Percentiles rank a stretch among this genome's conserved stretches.
These are phyloP conservation scores for Phyllopteryx taeniolatus DNA, from an alignment of 2,113 vertebrate genomes.

Conservation along the genomic window DNA sequence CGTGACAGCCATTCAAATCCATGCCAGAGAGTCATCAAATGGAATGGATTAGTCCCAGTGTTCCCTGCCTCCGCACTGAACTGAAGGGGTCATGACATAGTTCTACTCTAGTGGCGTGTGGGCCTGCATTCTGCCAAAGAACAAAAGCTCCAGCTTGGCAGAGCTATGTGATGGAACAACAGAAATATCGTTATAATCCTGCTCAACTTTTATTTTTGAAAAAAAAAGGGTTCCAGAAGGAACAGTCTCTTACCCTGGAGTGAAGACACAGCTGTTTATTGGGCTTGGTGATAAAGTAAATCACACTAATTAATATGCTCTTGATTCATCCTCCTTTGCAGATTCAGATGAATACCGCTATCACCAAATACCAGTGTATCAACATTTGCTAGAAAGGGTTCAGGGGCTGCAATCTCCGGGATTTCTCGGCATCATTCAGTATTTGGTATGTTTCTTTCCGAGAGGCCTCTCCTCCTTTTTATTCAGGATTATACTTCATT, in stretches of 20 bases:
- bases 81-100: constrained; percentile 50
- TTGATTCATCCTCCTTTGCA: constrained; percentile 54
- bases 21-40: constrained; percentile 56
- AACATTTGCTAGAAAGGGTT: constrained; percentile 50
- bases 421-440: too few relatives aligned
- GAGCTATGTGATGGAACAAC: constrained; percentile 39
- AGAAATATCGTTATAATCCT: constrained; percentile 47
- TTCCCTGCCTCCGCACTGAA: constrained; percentile 46
- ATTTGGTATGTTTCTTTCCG: too few relatives aligned
- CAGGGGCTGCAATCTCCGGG: too few relatives aligned
- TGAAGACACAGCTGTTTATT: constrained; percentile 55
- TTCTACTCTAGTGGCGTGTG: constrained; percentile 46
- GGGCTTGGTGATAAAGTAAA: constrained; percentile 27
- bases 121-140: constrained; percentile 47
- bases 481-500: constrained; percentile 13
- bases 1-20: constrained; percentile 54
- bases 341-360: constrained; percentile 33
- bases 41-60: constrained; percentile 51
- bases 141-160: constrained; percentile 47
- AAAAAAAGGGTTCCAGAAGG: constrained; percentile 24
- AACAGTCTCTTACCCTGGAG: not conserved
- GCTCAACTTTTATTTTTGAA: constrained; percentile 20
- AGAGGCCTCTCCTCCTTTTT: constrained; percentile 22
- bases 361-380: constrained; percentile 30
- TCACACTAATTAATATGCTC: constrained; percentile 52